These are phyloP conservation scores for Ectemnius lituratus DNA, from an alignment of 2,888 invertebrate genomes.

Conservation along the genomic window DNA sequence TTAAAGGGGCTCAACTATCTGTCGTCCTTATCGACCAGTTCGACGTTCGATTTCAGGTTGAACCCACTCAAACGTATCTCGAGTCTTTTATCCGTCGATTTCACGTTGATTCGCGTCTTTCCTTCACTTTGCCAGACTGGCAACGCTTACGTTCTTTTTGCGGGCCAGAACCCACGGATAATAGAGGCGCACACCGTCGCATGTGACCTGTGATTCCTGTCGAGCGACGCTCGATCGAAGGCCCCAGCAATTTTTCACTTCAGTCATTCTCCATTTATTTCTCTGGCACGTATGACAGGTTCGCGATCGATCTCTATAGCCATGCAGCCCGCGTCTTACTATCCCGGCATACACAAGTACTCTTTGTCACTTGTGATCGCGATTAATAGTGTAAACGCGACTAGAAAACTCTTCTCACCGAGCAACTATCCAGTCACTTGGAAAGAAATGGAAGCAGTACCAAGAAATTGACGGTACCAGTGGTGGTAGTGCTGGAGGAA, in stretches of 20 bases:
- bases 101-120: background rate
- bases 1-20: too few relatives aligned
- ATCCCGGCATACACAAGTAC: too few relatives aligned
- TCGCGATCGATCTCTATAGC: conserved; percentile 33
- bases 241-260: conserved; percentile 35
- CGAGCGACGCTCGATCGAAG: conserved; percentile 18
- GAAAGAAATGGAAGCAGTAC: too few relatives aligned
- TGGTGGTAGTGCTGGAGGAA: too few relatives aligned
- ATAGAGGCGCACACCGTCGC: conserved; percentile 4
- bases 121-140: background rate
- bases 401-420: background rate
- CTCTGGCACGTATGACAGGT: conserved; percentile 23
- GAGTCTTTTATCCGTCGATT: too few relatives aligned
- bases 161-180: background rate
- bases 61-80: too few relatives aligned
- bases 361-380: too few relatives aligned
- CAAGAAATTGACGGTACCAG: too few relatives aligned
- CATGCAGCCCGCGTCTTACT: background rate
- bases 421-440: background rate
- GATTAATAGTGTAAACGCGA: too few relatives aligned
- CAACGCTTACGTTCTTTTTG: too few relatives aligned
- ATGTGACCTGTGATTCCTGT: conserved; percentile 1
- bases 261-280: conserved; percentile 45
- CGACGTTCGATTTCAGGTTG: too few relatives aligned
- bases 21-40: too few relatives aligned